These are phyloP conservation scores for Drosophila lowei DNA, from an alignment of 1,140 invertebrate genomes.

Conservation along the genomic window DNA sequence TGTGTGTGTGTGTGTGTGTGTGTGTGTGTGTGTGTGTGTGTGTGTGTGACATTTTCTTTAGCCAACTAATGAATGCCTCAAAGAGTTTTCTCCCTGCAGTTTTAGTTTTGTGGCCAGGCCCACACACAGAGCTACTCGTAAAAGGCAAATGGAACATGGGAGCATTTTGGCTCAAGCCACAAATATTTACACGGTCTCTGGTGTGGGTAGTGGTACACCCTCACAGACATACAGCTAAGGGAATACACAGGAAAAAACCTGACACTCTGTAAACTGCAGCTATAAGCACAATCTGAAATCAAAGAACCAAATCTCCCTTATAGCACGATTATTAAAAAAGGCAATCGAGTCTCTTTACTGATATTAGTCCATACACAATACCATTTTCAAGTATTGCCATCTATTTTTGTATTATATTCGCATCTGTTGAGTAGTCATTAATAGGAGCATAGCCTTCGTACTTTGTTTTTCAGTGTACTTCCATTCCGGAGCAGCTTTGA, in stretches of 20 bases:
- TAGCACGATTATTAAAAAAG: background rate
- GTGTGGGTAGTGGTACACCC: background rate
- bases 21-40: constrained; percentile 1
- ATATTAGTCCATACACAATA: background rate
- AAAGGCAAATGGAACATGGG: constrained; percentile 18
- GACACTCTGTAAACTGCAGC: too few species aligned
- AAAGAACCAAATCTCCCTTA: background rate
- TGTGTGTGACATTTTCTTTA: constrained; percentile 53
- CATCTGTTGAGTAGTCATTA: too few species aligned
- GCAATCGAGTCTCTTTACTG: too few species aligned
- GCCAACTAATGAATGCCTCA: constrained; percentile 59
- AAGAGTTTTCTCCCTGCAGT: constrained; percentile 49
- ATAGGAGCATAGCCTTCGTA: too few species aligned
- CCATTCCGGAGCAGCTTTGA: constrained; percentile 40
- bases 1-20: constrained; percentile 26
- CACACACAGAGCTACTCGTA: constrained; percentile 5
- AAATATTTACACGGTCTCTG: constrained; percentile 47
- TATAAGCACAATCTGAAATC: too few species aligned
- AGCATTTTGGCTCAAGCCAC: constrained; percentile 36
- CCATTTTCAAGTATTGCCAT: too few species aligned
- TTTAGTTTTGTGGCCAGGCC: constrained; percentile 47
- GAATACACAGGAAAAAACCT: background rate
- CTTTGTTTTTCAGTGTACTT: constrained; percentile 16
- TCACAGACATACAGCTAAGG: background rate
- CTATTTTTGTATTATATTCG: too few species aligned